phyloP scores from a whole-genome alignment of 2,888 invertebrate species.

The Invenusta paracnida region DNA sequence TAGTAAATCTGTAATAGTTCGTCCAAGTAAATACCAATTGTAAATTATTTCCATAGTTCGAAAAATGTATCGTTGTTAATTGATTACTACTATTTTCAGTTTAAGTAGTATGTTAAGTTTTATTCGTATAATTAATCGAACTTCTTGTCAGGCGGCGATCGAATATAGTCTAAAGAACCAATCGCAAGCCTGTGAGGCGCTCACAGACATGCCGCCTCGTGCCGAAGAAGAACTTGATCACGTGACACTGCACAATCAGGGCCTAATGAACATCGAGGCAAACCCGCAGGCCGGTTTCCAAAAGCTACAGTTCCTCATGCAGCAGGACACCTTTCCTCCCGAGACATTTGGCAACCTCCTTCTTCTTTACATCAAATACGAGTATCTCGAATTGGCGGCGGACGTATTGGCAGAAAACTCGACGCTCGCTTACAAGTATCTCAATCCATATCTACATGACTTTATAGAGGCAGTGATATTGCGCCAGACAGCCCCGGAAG shows the following conservation, averaged over 20 bases:
- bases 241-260: slow-evolving; percentile 92
- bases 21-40: no score
- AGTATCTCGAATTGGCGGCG: slow-evolving; percentile 92
- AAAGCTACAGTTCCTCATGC: slow-evolving; percentile 83
- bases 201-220: slow-evolving; percentile 67
- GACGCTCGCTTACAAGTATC: slow-evolving; percentile 86
- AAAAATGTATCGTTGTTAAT: no score
- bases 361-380: slow-evolving; percentile 88
- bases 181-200: slow-evolving; percentile 64
- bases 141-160: slow-evolving; percentile 83
- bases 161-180: slow-evolving; percentile 83
- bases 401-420: slow-evolving; percentile 95
- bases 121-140: background rate
- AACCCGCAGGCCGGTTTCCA: slow-evolving; percentile 88
- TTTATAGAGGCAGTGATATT: slow-evolving; percentile 93
- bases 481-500: slow-evolving; percentile 89
- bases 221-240: slow-evolving; percentile 95
- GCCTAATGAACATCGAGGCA: slow-evolving; percentile 79
- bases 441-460: slow-evolving; percentile 84
- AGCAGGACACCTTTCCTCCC: slow-evolving; percentile 90
- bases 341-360: slow-evolving; percentile 94
- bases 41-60: no score
- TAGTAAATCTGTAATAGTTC: no score
- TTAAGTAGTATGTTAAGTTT: no score
- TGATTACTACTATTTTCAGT: no score